Conservation (phyloP, 1,140 invertebrate genomes). For the Drosophila repletoides region DNA sequence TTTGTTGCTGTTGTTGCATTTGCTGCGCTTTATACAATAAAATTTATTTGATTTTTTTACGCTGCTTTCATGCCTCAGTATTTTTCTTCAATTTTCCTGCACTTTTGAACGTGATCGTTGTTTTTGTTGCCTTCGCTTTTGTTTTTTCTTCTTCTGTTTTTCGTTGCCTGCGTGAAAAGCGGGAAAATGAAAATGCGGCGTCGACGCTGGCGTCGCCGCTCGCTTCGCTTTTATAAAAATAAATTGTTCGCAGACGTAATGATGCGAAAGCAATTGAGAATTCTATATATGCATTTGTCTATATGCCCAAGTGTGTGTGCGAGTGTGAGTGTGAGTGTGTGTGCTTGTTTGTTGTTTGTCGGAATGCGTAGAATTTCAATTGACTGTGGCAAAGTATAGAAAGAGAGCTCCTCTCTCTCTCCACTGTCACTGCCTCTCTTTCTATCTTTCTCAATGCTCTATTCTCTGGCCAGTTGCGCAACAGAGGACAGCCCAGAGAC, state of each 20-base stretch:
- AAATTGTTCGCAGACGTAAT: constrained; percentile 80
- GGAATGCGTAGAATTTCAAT: constrained; percentile 80
- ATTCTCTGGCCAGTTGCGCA: constrained; percentile 13
- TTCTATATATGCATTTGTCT: constrained; percentile 76
- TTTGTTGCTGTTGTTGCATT: constrained; percentile 27
- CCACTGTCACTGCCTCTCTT: not conserved
- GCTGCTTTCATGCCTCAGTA: constrained; percentile 77
- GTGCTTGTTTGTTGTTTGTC: constrained; percentile 75
- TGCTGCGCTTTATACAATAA: constrained; percentile 73
- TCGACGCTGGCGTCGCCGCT: constrained; percentile 13
- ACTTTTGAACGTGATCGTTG: constrained; percentile 64
- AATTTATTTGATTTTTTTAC: constrained; percentile 79
- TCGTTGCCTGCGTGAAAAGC: constrained; percentile 25
- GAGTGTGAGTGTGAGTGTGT: constrained; percentile 26
- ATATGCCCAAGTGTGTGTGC: constrained; percentile 8
- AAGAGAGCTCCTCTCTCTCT: constrained; percentile 1
- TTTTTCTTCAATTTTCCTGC: constrained; percentile 76
- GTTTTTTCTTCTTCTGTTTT: not conserved
- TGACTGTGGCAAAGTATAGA: constrained; percentile 59
- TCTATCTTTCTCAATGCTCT: not conserved
- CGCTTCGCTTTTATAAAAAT: constrained; percentile 77
- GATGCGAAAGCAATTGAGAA: constrained; percentile 80
- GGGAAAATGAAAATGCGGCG: constrained; percentile 49
- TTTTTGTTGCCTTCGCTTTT: constrained; percentile 30
- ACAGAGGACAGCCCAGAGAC: constrained; percentile 3